Evolutionary conservation across 2,113 vertebrate species (phyloP), one percentile per base, ranked within the genome.

Genomic region (Mystacornis crossleyi): DNA sequence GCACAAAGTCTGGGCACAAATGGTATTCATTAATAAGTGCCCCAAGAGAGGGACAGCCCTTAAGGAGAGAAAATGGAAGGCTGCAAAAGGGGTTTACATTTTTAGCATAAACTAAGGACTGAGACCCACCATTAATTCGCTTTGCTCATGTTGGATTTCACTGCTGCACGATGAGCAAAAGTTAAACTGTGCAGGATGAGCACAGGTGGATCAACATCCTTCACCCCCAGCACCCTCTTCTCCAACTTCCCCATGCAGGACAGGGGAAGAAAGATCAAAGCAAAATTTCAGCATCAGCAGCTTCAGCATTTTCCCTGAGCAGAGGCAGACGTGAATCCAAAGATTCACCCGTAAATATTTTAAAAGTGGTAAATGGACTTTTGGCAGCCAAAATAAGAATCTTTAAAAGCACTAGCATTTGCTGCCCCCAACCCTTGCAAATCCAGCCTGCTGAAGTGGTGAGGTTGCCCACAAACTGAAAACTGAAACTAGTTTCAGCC

Each of bases 91-190:
- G 3, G 4, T 8, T 18, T 18, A 83, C 15, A 26, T 26, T n/a
- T 67, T 67, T 31, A 78, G 19, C 33, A 45, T 11, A 82, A 72
- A 34, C 17, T 38, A 25, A 61, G 33, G 18, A 70, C 50, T 16
- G 15, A 65, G 42, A 48, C 29, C 8, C 43, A 45, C 12, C 28
- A 29, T 18, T 33, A 10, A 29, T 36, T 19, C 2, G 0, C 19
- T 57, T 77, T n/a, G 18, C n/a, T 90, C 0, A 0, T 18, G 16
- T 1, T 51, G 15, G 23, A 19, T 94, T 28, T 77, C 23, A 14
- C 40, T 2, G 1, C 45, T 54, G 54, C 42, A 42, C 0, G 0
- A 20, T 0, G 1, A 81, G 36, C 8, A 78, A 31, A 88, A 73
- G 20, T 25, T 53, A 85, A 4, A 3, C 24, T 12, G 33, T 24